These are phyloP conservation scores for Plagiodera versicolora DNA, from an alignment of 2,888 invertebrate species.

Conservation along the genomic window DNA sequence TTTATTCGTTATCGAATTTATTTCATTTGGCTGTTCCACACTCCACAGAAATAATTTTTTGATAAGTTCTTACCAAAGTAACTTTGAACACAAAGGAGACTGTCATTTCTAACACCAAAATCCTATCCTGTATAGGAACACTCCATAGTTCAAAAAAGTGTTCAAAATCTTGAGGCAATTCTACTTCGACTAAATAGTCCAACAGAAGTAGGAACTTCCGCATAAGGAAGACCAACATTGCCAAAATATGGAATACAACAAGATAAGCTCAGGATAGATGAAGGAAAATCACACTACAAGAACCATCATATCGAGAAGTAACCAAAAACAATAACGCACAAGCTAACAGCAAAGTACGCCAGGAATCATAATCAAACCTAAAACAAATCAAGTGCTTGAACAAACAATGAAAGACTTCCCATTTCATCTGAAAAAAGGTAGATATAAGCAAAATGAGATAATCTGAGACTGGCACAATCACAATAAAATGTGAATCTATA, in stretches of 20 bases:
- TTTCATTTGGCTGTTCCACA: no score
- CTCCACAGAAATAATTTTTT: neutral
- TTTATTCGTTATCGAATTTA: no score
- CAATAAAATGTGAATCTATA: neutral
- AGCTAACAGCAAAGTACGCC: neutral
- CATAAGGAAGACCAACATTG: neutral
- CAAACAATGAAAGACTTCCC: neutral
- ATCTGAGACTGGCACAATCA: slow-evolving; percentile 1
- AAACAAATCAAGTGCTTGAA: neutral
- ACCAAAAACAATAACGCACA: neutral
- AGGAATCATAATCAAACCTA: neutral
- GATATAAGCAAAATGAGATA: neutral
- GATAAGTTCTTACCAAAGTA: neutral
- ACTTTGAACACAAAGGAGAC: neutral
- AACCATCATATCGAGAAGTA: neutral
- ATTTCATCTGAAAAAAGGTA: neutral
- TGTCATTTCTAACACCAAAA: neutral
- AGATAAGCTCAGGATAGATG: neutral
- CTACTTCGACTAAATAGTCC: neutral
- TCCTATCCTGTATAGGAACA: neutral
- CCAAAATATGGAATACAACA: neutral
- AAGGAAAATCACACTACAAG: neutral
- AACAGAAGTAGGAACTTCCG: neutral
- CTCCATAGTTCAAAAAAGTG: neutral
- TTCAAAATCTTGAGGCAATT: neutral